Conservation (phyloP, 2,113 vertebrate species). For the Numida meleagris region DNA sequence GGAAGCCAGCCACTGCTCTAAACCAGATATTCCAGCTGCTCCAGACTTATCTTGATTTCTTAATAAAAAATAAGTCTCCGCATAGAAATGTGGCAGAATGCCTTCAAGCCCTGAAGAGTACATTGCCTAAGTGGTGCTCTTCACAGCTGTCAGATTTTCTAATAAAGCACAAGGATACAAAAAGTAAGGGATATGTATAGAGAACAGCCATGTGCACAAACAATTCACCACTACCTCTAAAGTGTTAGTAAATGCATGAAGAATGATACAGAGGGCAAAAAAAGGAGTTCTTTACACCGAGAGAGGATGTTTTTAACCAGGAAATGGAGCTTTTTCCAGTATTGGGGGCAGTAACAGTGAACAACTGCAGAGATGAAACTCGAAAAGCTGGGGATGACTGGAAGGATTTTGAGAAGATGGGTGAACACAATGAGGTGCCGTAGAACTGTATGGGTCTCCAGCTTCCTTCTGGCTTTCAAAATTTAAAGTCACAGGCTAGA, state of each 20-base stretch:
- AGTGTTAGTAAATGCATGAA: background rate
- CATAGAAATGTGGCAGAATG: accelerated
- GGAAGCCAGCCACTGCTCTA: background rate
- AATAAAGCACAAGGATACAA: background rate
- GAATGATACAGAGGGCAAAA: accelerated
- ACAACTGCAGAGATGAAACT: background rate
- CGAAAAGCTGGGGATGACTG: background rate
- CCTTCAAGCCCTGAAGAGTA: background rate
- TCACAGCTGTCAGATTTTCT: background rate
- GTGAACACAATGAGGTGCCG: background rate
- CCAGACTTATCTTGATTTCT: background rate
- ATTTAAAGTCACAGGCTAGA: background rate
- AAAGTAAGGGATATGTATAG: background rate
- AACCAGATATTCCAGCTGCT: background rate
- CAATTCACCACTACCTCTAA: background rate
- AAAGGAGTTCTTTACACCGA: background rate
- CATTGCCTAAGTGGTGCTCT: background rate
- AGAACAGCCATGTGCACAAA: background rate
- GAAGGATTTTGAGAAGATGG: background rate
- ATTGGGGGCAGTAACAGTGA: background rate
- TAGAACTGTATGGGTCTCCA: background rate
- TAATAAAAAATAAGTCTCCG: background rate
- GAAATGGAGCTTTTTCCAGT: background rate
- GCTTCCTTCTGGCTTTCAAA: background rate
- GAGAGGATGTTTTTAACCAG: background rate